Evolutionary conservation across 2,113 vertebrate species (phyloP).

Genomic region (Microtus pennsylvanicus): DNA sequence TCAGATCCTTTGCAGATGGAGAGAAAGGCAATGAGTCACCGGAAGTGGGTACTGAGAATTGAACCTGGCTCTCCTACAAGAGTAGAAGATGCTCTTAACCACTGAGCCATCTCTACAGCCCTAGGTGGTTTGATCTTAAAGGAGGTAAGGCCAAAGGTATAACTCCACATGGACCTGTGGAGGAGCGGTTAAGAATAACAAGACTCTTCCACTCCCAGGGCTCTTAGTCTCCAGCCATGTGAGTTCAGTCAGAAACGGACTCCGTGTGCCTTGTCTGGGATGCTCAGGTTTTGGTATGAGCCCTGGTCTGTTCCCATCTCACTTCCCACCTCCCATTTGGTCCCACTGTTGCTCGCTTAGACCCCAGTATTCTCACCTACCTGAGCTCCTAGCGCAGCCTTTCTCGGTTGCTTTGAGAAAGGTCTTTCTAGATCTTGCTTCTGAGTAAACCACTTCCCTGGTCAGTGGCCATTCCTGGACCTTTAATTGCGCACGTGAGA

Average conservation of each 20-base stretch:
- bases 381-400: neutral
- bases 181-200: neutral
- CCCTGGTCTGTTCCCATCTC: neutral
- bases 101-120: neutral
- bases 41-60: neutral
- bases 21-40: neutral
- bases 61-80: neutral
- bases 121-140: too few species aligned
- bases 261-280: rapidly evolving
- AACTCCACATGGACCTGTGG: too few species aligned
- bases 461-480: neutral
- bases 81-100: neutral
- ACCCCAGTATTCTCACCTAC: rapidly evolving
- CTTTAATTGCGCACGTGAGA: neutral
- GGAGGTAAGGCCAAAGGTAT: rapidly evolving
- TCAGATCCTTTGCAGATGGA: neutral
- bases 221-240: neutral
- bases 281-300: too few species aligned
- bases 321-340: rapidly evolving
- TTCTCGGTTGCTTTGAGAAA: neutral
- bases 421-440: neutral
- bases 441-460: neutral
- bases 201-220: too few species aligned
- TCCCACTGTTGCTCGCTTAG: rapidly evolving
- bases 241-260: rapidly evolving